A percentile compares a stretch with the other conserved stretches of the same genome.
Conservation (phyloP, 2,797 vertebrate species). For the Melanotaenia nigrans region DNA sequence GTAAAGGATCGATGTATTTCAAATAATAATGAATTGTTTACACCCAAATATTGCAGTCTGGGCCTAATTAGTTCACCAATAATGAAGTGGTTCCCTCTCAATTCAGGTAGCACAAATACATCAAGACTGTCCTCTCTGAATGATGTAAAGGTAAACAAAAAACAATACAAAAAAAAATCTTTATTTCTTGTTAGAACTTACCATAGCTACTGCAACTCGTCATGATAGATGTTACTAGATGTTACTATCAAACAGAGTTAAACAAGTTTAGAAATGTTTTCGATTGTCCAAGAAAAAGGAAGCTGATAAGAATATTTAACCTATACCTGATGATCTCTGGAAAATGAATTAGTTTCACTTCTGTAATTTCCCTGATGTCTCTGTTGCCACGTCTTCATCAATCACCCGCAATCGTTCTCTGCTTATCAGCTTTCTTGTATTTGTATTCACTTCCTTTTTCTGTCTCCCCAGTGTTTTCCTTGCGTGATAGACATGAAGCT, state of each 20-base stretch:
- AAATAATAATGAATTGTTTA: not conserved
- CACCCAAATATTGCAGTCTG: slow-evolving; percentile 2
- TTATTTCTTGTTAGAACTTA: not conserved
- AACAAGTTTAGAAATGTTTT: slow-evolving; percentile 12
- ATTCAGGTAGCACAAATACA: not conserved
- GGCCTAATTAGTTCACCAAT: not conserved
- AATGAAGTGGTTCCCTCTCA: not conserved
- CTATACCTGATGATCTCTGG: slow-evolving; percentile 28
- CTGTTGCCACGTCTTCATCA: slow-evolving; percentile 49
- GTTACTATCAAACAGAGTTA: not conserved
- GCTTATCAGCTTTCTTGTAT: slow-evolving; percentile 62
- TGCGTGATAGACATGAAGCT: slow-evolving; percentile 38
- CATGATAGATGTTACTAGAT: slow-evolving; percentile 1
- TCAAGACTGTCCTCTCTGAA: not conserved
- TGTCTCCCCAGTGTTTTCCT: slow-evolving; percentile 29
- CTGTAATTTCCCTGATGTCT: slow-evolving; percentile 37
- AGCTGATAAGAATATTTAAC: slow-evolving; percentile 38
- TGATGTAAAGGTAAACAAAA: slow-evolving; percentile 2
- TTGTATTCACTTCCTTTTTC: slow-evolving; percentile 40
- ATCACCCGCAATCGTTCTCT: slow-evolving; percentile 56
- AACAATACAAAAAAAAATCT: too few species aligned
- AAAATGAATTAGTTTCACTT: slow-evolving; percentile 48
- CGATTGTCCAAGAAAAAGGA: slow-evolving; percentile 11
- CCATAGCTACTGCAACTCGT: too few species aligned
- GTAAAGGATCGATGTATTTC: slow-evolving; percentile 9